Conservation (phyloP, 2,797 vertebrate genomes). For the Podarcis lilfordi region DNA sequence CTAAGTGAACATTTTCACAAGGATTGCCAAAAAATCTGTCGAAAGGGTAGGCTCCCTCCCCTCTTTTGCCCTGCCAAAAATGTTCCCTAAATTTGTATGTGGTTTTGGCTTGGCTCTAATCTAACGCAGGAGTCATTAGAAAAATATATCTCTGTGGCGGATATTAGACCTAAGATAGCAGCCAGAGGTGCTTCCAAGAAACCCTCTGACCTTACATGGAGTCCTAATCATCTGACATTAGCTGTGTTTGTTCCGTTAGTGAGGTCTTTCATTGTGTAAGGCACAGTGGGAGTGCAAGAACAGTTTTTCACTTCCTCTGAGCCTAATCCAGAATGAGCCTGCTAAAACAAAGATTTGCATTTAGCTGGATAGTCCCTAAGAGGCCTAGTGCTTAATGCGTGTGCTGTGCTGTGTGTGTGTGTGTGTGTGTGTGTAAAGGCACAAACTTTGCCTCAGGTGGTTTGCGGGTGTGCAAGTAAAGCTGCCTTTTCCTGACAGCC, state of each 20-base stretch:
- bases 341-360: not conserved
- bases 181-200: no score
- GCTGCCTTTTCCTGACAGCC: not conserved
- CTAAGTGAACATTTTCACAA: not conserved
- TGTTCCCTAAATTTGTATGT: not conserved
- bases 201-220: not conserved
- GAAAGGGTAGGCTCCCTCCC: not conserved
- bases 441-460: not conserved
- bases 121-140: not conserved
- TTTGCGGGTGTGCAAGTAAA: not conserved
- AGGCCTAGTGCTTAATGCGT: not conserved
- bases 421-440: not conserved
- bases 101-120: not conserved
- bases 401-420: no score
- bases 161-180: not conserved
- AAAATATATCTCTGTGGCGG: not conserved
- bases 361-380: not conserved
- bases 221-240: not conserved
- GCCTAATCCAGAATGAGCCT: not conserved
- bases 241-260: fast-evolving
- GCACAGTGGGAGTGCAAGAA: fast-evolving
- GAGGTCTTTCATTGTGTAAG: not conserved
- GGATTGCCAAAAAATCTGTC: not conserved
- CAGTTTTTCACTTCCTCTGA: not conserved
- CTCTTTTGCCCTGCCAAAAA: no score